phyloP scores from a whole-genome alignment of 2,888 invertebrate species.

The Hirtodrosophila histrioides region DNA sequence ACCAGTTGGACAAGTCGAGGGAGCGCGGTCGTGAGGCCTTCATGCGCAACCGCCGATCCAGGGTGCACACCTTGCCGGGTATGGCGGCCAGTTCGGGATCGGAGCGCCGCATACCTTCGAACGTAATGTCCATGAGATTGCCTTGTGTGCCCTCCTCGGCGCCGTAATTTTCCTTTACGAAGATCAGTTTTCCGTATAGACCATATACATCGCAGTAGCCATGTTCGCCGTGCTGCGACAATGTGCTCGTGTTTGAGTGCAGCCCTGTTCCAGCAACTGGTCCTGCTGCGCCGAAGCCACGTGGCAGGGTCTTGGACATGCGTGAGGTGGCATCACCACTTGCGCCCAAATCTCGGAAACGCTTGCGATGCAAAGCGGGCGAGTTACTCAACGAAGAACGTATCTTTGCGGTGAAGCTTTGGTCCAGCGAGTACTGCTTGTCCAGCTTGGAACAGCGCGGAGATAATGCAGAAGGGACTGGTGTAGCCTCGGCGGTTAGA shows the following conservation, averaged over 20 bases:
- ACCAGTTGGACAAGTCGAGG: slow-evolving; percentile 94
- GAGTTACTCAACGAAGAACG: slow-evolving; percentile 87
- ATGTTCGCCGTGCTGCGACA: slow-evolving; percentile 86
- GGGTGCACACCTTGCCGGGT: slow-evolving; percentile 92
- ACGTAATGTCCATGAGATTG: slow-evolving; percentile 86
- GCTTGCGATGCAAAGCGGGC: slow-evolving; percentile 87
- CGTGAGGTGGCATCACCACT: slow-evolving; percentile 84
- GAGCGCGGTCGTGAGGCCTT: slow-evolving; percentile 92
- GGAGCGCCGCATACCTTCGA: slow-evolving; percentile 91
- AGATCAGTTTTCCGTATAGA: slow-evolving; percentile 94
- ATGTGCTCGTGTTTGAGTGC: slow-evolving; percentile 85
- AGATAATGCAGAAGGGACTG: slow-evolving; percentile 56
- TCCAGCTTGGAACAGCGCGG: slow-evolving; percentile 86
- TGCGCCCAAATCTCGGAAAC: slow-evolving; percentile 84
- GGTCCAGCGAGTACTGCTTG: slow-evolving; percentile 87
- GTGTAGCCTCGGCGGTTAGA: neutral
- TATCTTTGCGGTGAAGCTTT: slow-evolving; percentile 86
- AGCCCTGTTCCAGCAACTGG: slow-evolving; percentile 70
- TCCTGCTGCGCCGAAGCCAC: slow-evolving; percentile 86
- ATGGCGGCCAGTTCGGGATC: slow-evolving; percentile 94
- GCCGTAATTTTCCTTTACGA: slow-evolving; percentile 89
- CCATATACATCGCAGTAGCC: slow-evolving; percentile 94
- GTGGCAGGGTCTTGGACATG: slow-evolving; percentile 91
- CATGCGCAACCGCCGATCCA: slow-evolving; percentile 92
- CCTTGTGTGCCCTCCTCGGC: slow-evolving; percentile 91